A percentile compares a stretch with the other conserved stretches of the same genome.
These are phyloP conservation scores for Protomyctophum bolini DNA, from an alignment of 2,113 vertebrate species.

Conservation along the genomic window DNA sequence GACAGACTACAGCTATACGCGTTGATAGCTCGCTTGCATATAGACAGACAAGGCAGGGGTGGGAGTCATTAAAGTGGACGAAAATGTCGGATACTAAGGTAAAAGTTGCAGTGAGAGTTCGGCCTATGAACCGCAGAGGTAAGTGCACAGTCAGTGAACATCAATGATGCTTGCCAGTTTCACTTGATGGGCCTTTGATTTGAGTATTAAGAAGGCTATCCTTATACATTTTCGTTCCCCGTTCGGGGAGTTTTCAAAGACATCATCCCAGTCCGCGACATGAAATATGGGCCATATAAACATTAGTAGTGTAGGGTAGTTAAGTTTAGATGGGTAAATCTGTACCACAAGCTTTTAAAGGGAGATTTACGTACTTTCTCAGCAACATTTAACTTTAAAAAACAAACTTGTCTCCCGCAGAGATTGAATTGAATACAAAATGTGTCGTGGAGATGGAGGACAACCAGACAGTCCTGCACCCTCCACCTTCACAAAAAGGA, in stretches of 20 bases:
- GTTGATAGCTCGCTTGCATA: constrained; percentile 49
- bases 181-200: constrained; percentile 13
- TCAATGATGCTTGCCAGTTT: neutral
- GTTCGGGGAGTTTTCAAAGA: constrained; percentile 36
- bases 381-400: constrained; percentile 36
- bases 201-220: constrained; percentile 4
- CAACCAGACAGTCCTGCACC: constrained; percentile 94
- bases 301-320: no score
- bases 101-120: constrained; percentile 96
- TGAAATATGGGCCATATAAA: constrained; percentile 23
- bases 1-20: constrained; percentile 16
- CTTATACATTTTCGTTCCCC: constrained; percentile 16
- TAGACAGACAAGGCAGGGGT: constrained; percentile 41
- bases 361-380: constrained; percentile 13
- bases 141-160: constrained; percentile 51
- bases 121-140: constrained; percentile 97
- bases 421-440: constrained; percentile 96
- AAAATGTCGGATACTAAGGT: constrained; percentile 98
- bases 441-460: constrained; percentile 99
- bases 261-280: constrained; percentile 26
- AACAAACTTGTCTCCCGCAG: constrained; percentile 78
- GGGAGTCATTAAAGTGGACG: constrained; percentile 63
- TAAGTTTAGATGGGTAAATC: constrained; percentile 19
- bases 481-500: constrained; percentile 91
- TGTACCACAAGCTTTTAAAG: constrained; percentile 5